Base-by-base conservation (phyloP, 2,113 vertebrate genomes). In the Gasterosteus aculeatus region DNA sequence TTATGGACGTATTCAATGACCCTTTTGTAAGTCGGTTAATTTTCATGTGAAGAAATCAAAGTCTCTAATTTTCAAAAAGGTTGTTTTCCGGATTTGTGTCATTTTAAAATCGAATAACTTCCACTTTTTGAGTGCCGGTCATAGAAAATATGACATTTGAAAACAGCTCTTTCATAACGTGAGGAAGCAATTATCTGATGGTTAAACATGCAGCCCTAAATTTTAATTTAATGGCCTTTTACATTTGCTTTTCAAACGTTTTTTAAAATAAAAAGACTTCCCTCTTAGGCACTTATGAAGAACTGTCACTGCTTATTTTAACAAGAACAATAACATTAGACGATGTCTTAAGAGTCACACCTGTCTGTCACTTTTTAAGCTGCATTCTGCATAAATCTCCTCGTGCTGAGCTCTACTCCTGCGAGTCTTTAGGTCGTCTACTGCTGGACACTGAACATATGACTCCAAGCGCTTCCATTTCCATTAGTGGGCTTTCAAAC, bases 401-500 rank as follows among this genome's bases (percentile, higher is more conserved):
- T 47, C 38, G 47, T 12, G 70, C 75, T 46, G n/a, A 61, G 72
- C 73, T 62, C 38, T 10, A 22, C 61, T 78, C 29, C 44, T 68
- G 46, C 64, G 51, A 60, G 58, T 82, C 81, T 81, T 84, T 72
- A 78, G 77, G 74, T 83, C 77, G 64, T 44, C 39, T 53, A n/a
- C 63, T 35, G 64, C 54, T 60, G 57, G 57, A 56, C 67, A 76
- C 57, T 74, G 64, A 38, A 51, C 64, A 76, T 78, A 74, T 69
- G 68, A 72, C 47, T 80, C 51, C 33, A 14, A n/a, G 71, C 64
- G 69, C 80, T 68, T 63, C 74, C 47, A 75, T 69, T 79, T 86
- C 85, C 86, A 92, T 86, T 86, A 86, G 75, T 62, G 58, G 73
- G 81, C 81, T 87, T 89, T 85, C 77, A 85, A 70, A 88, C 76